Evolutionary conservation across 1,140 invertebrate genomes (phyloP).

Genomic region (Xylocopa sonorina): DNA sequence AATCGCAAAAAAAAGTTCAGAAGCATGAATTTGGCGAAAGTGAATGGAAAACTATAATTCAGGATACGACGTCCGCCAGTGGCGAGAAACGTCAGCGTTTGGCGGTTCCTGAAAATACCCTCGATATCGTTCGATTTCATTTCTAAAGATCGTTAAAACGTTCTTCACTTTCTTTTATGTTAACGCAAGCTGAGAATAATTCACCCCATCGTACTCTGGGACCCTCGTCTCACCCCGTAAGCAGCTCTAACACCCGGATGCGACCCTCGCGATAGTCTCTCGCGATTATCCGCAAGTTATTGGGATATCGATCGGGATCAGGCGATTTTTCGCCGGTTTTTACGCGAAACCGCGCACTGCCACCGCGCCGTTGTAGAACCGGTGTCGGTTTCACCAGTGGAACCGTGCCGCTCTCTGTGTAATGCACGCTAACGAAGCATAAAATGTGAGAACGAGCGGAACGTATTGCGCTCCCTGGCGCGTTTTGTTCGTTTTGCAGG

Average conservation of each 20-base stretch:
- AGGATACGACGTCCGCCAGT: too few relatives aligned
- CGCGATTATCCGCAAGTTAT: conserved; percentile 73
- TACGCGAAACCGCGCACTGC: conserved; percentile 19
- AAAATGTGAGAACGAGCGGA: conserved; percentile 49
- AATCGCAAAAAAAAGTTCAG: too few relatives aligned
- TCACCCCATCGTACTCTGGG: too few relatives aligned
- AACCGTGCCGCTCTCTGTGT: conserved; percentile 40
- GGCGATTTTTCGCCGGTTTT: conserved; percentile 39
- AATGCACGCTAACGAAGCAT: conserved; percentile 58
- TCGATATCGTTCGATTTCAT: too few relatives aligned
- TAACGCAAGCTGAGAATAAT: too few relatives aligned
- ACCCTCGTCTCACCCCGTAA: too few relatives aligned
- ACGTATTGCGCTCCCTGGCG: not conserved
- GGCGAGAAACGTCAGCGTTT: too few relatives aligned
- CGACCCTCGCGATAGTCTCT: conserved; percentile 61
- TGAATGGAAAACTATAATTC: too few relatives aligned
- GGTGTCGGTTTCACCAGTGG: conserved; percentile 52
- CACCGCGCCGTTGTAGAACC: conserved; percentile 29
- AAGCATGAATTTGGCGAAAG: too few relatives aligned
- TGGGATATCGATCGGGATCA: conserved; percentile 70
- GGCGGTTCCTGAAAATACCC: too few relatives aligned
- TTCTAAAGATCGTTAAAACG: too few relatives aligned
- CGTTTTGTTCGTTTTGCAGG: not conserved
- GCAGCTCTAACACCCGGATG: not conserved
- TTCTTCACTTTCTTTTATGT: too few relatives aligned